Evolutionary conservation across 1,140 invertebrate species (phyloP), one percentile per base, ranked within the genome.

Genomic region (Patella vulgata): DNA sequence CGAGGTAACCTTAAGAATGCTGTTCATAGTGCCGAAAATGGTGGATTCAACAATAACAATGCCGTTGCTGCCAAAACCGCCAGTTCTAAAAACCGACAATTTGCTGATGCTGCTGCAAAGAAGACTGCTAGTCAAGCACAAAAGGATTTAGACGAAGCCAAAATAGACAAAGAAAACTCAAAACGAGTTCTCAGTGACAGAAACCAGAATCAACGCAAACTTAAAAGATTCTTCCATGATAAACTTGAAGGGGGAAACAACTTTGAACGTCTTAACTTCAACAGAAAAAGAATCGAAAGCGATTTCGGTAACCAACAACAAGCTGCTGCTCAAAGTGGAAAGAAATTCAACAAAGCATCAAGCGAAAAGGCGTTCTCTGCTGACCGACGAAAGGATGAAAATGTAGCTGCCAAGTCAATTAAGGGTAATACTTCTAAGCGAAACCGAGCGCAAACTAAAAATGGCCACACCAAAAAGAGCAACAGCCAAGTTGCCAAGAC

Each of bases 171-270:
- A 27, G 54, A 67, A 9, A 58, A 63, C 59, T 58, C 46, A 28
- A 36, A 36, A 25, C 47, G 40, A 28, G 46, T 31, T 19, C 59
- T 53, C 14, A 47, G 53, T 11, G 65, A 62, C 31, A 53, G 54
- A 11, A 62, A 36, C 42, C 48, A 67, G 54, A 64, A 44, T 8
- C 40, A 57, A 33, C 30, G 33, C n/a, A 43, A 47, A 1, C 39
- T 46, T 36, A 58, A 64, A 25, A 36, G 51, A 28, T 64, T 64
- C 55, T 64, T 51, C 48, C 54, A 64, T 48, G 52, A 58, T 54
- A 64, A 64, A 25, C 39, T 43, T 4, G 62, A 64, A 21, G 46
- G 25, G n/a, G 62, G 62, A 3, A 53, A 42, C 48, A 64, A 57
- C 28, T 54, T 57, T 48, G 62, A 64, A 28, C 19, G 51, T 19